These are phyloP conservation scores for Porites divaricata DNA, from an alignment of 92 coral and sea anemone species.

Conservation along the genomic window DNA sequence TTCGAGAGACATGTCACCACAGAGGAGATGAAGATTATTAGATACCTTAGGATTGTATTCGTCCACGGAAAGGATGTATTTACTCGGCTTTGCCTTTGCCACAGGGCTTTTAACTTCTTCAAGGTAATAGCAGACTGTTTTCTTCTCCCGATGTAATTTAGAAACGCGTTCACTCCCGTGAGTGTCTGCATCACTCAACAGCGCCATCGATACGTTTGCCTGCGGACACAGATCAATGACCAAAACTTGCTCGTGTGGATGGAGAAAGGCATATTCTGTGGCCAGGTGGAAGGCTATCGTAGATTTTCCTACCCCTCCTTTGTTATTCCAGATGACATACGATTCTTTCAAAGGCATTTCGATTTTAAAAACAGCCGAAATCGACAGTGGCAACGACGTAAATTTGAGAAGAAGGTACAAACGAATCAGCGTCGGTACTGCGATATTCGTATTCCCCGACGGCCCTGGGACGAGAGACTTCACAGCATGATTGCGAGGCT, in stretches of 20 bases:
- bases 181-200: background rate
- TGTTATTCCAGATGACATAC: constrained; percentile 38
- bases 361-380: no score
- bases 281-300: constrained; percentile 33
- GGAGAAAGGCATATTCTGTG: constrained; percentile 10
- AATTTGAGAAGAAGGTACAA: no score
- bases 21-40: background rate
- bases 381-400: no score
- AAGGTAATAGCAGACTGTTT: constrained; percentile 27
- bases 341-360: constrained; percentile 26
- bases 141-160: background rate
- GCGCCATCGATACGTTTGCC: constrained; percentile 30
- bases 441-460: no score
- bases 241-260: background rate
- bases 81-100: background rate
- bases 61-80: background rate
- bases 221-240: constrained; percentile 33
- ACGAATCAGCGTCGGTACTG: no score
- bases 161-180: background rate
- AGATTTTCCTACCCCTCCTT: constrained; percentile 48
- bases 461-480: no score
- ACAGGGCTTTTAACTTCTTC: background rate
- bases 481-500: no score
- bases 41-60: constrained; percentile 11
- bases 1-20: constrained; percentile 37